These are phyloP conservation scores for Hippocampus zosterae DNA, from an alignment of 2,113 vertebrate species.

Conservation along the genomic window DNA sequence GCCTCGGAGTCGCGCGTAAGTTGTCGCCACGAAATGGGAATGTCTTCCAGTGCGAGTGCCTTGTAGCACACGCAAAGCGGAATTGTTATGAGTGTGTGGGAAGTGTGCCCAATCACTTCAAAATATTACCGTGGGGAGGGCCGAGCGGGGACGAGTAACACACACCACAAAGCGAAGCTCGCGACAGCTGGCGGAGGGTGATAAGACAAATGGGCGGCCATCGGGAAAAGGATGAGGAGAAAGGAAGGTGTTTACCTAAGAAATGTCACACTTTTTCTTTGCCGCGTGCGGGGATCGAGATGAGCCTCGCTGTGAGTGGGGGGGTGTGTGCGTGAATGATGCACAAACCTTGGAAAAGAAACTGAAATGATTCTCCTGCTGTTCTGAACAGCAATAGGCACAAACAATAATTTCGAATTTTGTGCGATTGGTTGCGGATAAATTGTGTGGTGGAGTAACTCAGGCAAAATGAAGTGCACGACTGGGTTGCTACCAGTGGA, in stretches of 20 bases:
- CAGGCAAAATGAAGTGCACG: neutral
- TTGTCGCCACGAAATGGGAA: conserved; percentile 32
- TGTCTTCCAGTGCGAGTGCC: conserved; percentile 14
- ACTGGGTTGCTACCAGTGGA: neutral
- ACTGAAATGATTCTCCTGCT: neutral
- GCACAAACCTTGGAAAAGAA: neutral
- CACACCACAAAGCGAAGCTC: conserved; percentile 15
- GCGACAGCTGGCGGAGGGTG: conserved; percentile 52
- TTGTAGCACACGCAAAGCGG: neutral
- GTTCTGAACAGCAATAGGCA: neutral
- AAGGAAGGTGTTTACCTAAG: conserved; percentile 13
- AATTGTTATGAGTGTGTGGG: conserved; percentile 40
- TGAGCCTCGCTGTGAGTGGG: conserved; percentile 4
- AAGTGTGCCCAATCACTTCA: conserved; percentile 49
- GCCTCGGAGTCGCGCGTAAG: conserved; percentile 12
- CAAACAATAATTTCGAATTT: neutral
- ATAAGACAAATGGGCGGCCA: conserved; percentile 58
- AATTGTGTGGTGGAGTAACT: neutral
- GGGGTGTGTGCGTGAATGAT: neutral
- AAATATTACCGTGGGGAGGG: conserved; percentile 17
- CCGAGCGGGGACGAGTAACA: conserved; percentile 39
- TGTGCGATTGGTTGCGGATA: neutral
- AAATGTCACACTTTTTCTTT: conserved; percentile 50
- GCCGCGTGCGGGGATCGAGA: conserved; percentile 9
- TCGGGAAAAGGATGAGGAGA: conserved; percentile 32